phyloP scores from a whole-genome alignment of 1,140 invertebrate genomes.

The Vollenhovia emeryi region DNA sequence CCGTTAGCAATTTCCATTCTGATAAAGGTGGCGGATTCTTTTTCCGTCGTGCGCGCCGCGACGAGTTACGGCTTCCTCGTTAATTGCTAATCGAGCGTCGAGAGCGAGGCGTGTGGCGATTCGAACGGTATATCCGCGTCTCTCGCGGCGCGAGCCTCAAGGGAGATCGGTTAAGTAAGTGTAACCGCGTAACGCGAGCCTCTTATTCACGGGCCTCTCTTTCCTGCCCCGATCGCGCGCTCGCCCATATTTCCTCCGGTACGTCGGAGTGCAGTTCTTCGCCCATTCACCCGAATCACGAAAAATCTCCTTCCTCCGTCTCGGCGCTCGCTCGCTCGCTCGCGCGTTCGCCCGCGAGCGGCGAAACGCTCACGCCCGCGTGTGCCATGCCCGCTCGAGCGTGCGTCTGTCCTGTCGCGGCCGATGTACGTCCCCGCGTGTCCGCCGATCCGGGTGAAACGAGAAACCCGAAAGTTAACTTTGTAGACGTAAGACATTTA shows the following conservation, averaged over 20 bases:
- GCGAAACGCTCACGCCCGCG: constrained; percentile 53
- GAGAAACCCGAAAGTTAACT: constrained; percentile 28
- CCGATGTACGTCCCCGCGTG: constrained; percentile 57
- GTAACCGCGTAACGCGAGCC: constrained; percentile 65
- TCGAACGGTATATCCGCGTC: constrained; percentile 57
- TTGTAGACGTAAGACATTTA: constrained; percentile 1
- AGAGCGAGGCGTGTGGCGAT: constrained; percentile 49
- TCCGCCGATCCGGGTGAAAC: constrained; percentile 32
- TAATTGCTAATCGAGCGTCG: constrained; percentile 82
- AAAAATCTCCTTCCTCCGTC: constrained; percentile 78
- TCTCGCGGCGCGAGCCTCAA: constrained; percentile 28
- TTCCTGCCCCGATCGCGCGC: background rate
- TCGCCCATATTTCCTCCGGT: constrained; percentile 37
- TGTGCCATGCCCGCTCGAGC: constrained; percentile 62
- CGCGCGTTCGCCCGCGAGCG: too few relatives aligned
- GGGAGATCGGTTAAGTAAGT: constrained; percentile 48
- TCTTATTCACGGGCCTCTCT: constrained; percentile 47
- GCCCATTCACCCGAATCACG: constrained; percentile 84
- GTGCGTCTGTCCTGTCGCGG: constrained; percentile 70
- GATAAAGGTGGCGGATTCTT: constrained; percentile 81
- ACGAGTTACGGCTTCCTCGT: constrained; percentile 83
- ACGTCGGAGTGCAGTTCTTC: constrained; percentile 69
- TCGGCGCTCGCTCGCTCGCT: constrained; percentile 48
- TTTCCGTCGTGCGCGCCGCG: constrained; percentile 59
- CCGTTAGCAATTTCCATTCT: constrained; percentile 84